Percentiles rank a stretch among this genome's conserved stretches.
phyloP scores from a whole-genome alignment of 2,113 vertebrate species.

The Nycticryphes semicollaris region DNA sequence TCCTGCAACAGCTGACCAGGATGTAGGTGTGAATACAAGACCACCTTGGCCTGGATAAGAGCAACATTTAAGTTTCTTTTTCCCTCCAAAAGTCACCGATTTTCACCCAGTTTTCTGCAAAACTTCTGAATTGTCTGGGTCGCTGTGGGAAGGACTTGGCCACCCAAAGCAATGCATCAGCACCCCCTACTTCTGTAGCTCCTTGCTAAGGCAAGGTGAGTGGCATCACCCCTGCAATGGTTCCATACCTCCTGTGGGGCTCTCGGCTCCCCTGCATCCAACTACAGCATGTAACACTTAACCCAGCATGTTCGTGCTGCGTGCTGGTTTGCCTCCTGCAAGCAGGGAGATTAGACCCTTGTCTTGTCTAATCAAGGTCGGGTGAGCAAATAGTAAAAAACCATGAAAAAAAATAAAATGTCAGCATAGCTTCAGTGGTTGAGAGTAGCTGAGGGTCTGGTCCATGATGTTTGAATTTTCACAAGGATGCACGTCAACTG shows the following conservation, averaged over 20 bases:
- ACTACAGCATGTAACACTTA: not conserved
- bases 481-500: conserved; percentile 9
- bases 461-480: not conserved
- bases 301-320: not conserved
- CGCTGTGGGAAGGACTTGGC: fast-evolving
- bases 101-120: not conserved
- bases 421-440: not conserved
- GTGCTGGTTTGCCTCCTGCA: not conserved
- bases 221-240: not conserved
- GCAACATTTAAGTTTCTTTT: not conserved
- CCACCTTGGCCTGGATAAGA: not conserved
- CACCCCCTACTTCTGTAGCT: not conserved
- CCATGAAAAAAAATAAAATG: not conserved
- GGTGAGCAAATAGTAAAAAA: not conserved
- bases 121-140: not conserved
- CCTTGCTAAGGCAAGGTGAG: not conserved
- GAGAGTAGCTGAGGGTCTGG: not conserved
- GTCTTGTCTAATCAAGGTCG: not conserved
- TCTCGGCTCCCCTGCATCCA: fast-evolving
- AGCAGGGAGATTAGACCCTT: not conserved
- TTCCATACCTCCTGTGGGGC: not conserved
- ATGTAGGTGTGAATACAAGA: not conserved
- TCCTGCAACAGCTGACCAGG: not conserved
- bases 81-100: fast-evolving
- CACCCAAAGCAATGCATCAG: fast-evolving